Base-by-base conservation (phyloP, 2,797 vertebrate species). In the Enteromius radiatus region DNA sequence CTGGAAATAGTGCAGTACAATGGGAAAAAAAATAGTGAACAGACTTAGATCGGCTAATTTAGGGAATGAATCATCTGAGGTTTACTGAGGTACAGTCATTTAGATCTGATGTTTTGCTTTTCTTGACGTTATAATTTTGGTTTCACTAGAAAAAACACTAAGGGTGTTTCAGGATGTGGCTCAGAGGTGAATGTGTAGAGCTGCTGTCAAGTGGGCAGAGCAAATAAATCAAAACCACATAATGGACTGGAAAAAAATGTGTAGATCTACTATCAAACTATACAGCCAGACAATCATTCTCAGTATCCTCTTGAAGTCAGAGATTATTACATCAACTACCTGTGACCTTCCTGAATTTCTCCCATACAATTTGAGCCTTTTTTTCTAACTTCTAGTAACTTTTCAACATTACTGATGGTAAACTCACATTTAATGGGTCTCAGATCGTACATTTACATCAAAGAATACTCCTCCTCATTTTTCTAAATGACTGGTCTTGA, bases 401-500 rank as follows among this genome's bases (percentile, higher is more conserved):
- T 67, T 67, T 49, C 26, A 31, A 56, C 31, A 56, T 67, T 68
- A 76, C 61, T 5, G 15, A 74, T 19, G 61, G 14, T 9, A 43
- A 67, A 49, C 12, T 68, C 47, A 15, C 36, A 7, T 45, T 15
- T 28, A 54, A 28, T 21, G 23, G 33, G 59, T 75, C 15, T 26
- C 23, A 17, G 63, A 67, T 78, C 9, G 2, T 68, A 68, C 28
- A 49, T 78, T 75, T 31, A 75, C 19, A 15, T 1, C 47, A 4
- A 28, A 5, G 54, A 38, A 73, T 68, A 82, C 56, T 41, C 33
- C 1, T 73, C 54, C 4, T 12, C 1, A 38, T 38, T 65, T 63
- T 61, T 73, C 28, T 61, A 64, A 63, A 17, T 38, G 70, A 81
- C 43, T 36, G 10, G n/a, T 81, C 59, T 65, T 67, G n/a, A 64